A percentile compares a stretch with the other conserved stretches of the same genome.
Conservation (phyloP, 2,113 vertebrate species). For the Otus sunia region DNA sequence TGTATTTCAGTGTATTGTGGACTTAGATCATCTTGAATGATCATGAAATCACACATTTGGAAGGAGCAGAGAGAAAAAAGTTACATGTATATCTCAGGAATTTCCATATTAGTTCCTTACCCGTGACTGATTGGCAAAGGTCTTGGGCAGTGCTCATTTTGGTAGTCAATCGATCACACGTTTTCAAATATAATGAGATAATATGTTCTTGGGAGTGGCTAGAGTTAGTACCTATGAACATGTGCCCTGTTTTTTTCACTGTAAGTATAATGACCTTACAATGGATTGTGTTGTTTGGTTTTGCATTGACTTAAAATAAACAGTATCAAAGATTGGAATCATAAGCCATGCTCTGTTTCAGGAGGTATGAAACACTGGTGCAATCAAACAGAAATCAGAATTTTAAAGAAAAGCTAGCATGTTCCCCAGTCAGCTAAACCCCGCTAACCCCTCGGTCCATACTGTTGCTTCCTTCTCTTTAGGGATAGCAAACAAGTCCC, state of each 20-base stretch:
- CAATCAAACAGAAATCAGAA: neutral
- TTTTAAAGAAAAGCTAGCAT: neutral
- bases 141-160: neutral
- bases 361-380: rapidly evolving
- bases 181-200: neutral
- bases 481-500: neutral
- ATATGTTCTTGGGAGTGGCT: neutral
- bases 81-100: neutral
- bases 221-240: neutral
- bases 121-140: neutral
- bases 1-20: neutral
- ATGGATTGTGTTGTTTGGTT: neutral
- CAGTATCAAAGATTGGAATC: neutral
- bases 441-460: neutral
- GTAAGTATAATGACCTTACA: neutral
- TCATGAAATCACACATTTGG: neutral
- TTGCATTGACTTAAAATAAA: neutral
- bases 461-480: neutral
- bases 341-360: neutral
- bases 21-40: neutral
- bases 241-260: neutral
- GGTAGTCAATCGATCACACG: neutral
- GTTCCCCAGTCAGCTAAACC: neutral
- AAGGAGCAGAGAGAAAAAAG: neutral
- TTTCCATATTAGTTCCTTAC: neutral